These are phyloP conservation scores for Clostera curtula DNA, from an alignment of 2,888 invertebrate genomes.

Conservation along the genomic window DNA sequence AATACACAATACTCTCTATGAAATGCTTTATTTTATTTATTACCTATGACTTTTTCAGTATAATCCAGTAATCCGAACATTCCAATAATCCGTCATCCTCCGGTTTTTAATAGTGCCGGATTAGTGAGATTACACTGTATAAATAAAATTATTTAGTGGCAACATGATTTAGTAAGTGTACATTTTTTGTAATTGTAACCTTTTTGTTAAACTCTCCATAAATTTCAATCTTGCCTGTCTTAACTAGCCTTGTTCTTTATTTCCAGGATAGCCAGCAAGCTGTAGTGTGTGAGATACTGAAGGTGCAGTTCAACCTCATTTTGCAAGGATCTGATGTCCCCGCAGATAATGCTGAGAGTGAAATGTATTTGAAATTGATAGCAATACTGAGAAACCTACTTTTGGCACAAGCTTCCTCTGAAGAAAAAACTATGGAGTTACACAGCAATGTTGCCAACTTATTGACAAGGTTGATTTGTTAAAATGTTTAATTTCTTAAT, in stretches of 20 bases:
- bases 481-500: too few relatives aligned
- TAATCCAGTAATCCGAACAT: too few relatives aligned
- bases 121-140: too few relatives aligned
- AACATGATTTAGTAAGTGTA: too few relatives aligned
- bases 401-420: constrained; percentile 69
- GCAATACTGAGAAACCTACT: constrained; percentile 82
- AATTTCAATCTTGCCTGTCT: too few relatives aligned
- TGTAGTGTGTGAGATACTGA: constrained; percentile 82
- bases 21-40: too few relatives aligned
- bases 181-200: constrained; percentile 1
- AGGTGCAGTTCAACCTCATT: constrained; percentile 86
- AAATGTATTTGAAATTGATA: constrained; percentile 82
- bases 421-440: constrained; percentile 79
- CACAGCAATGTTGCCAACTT: constrained; percentile 89
- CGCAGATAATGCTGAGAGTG: constrained; percentile 79
- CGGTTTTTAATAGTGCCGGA: too few relatives aligned
- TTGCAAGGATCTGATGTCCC: constrained; percentile 59
- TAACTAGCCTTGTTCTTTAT: constrained; percentile 3
- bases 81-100: too few relatives aligned
- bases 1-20: too few relatives aligned
- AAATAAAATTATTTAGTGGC: too few relatives aligned
- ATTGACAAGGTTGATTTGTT: constrained; percentile 84
- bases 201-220: too few relatives aligned
- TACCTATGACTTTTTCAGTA: too few relatives aligned
- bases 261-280: constrained; percentile 75